Conservation (phyloP, 2,797 vertebrate genomes). For the Streptopelia turtur region DNA sequence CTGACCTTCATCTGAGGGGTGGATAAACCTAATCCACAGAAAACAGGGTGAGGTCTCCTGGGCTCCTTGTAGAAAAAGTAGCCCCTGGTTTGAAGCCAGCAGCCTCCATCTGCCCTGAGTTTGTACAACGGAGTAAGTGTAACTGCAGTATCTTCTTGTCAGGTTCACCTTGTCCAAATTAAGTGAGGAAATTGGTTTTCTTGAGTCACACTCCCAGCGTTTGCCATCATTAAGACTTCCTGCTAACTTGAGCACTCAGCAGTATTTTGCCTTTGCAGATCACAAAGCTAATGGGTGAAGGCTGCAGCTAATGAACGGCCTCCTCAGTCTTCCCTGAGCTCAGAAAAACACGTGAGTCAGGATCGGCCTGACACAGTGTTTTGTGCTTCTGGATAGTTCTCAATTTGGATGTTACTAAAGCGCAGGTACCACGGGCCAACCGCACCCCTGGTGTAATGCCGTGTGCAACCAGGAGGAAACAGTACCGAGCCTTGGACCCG, state of each 20-base stretch:
- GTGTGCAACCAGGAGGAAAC: fast-evolving
- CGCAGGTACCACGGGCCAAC: fast-evolving
- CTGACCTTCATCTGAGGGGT: background rate
- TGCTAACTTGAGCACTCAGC: slow-evolving; percentile 31
- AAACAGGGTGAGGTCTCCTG: background rate
- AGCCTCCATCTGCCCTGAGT: background rate
- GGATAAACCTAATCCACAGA: background rate
- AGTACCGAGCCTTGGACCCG: fast-evolving
- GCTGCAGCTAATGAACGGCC: background rate
- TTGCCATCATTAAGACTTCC: slow-evolving; percentile 54
- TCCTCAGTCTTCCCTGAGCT: background rate
- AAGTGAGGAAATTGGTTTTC: slow-evolving; percentile 36
- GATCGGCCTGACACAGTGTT: background rate
- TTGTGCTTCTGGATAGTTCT: background rate
- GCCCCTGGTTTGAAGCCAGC: background rate
- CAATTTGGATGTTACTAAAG: background rate
- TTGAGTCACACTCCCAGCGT: background rate
- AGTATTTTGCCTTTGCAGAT: slow-evolving; percentile 27
- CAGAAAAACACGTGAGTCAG: background rate
- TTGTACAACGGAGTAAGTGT: background rate
- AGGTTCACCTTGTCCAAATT: slow-evolving; percentile 50
- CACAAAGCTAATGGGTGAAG: background rate
- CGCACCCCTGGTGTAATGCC: fast-evolving
- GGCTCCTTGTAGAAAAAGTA: background rate
- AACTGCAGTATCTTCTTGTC: background rate